A percentile compares a stretch with the other conserved stretches of the same genome.
phyloP scores from a whole-genome alignment of 2,797 vertebrate genomes.

The Fundulus diaphanus region DNA sequence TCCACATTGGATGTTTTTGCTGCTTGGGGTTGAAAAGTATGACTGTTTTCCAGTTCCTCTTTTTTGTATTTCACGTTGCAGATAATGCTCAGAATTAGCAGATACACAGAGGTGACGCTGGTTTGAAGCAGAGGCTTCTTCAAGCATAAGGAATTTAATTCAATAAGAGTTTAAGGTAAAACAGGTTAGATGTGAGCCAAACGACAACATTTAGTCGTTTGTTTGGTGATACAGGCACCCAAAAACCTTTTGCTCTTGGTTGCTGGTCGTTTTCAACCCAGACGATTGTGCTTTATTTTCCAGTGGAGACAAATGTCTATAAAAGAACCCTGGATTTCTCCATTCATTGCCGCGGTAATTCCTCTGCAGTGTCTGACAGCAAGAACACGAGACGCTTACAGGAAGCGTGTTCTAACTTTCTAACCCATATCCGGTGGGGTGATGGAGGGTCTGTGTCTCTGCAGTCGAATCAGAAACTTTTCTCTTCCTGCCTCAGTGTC shows the following conservation, averaged over 20 bases:
- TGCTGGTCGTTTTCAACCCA: background rate
- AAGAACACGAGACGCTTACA: constrained; percentile 28
- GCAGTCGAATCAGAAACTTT: constrained; percentile 12
- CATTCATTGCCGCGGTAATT: background rate
- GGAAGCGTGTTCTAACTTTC: constrained; percentile 48
- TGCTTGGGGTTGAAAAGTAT: background rate
- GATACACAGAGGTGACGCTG: background rate
- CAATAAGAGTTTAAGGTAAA: background rate
- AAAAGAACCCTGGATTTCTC: background rate
- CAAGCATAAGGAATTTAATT: background rate
- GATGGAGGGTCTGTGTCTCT: constrained; percentile 8
- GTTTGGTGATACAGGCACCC: background rate
- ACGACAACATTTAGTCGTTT: background rate
- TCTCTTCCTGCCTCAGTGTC: constrained; percentile 1
- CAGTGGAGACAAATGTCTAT: background rate
- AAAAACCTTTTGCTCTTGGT: background rate
- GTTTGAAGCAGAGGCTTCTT: background rate
- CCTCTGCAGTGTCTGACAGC: background rate
- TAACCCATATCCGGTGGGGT: background rate
- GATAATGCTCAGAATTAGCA: background rate
- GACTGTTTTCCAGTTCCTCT: background rate
- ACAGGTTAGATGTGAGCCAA: background rate
- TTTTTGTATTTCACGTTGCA: background rate
- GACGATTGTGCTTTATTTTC: background rate
- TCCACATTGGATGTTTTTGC: background rate